A percentile compares a stretch with the other conserved stretches of the same genome.
These are phyloP conservation scores for Melolontha melolontha DNA, from an alignment of 2,888 invertebrate genomes.

Conservation along the genomic window DNA sequence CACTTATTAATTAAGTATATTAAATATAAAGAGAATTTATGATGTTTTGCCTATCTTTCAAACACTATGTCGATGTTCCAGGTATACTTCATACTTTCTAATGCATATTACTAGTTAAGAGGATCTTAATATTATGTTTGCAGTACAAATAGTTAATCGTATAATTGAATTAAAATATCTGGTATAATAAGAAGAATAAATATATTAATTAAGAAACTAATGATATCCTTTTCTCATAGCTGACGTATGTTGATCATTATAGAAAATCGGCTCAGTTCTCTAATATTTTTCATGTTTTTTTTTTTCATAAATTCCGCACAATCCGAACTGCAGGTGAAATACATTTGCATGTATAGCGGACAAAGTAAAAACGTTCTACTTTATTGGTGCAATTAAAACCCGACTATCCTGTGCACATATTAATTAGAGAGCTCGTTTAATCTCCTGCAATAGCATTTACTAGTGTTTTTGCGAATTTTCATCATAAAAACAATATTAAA, in stretches of 20 bases:
- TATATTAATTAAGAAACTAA: conserved; percentile 17
- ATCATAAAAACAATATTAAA: conserved; percentile 33
- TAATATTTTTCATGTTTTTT: conserved; percentile 3
- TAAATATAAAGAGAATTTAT: no score
- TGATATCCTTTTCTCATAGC: conserved; percentile 5
- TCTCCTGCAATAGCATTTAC: conserved; percentile 21
- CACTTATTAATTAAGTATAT: no score
- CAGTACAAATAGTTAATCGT: background rate
- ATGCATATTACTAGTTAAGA: no score
- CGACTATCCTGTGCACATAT: conserved; percentile 29
- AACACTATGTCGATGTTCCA: no score
- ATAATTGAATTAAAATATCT: conserved; percentile 22
- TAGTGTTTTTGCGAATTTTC: conserved; percentile 21
- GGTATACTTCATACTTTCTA: no score
- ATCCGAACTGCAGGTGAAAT: conserved; percentile 8
- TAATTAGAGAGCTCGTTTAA: conserved; percentile 32
- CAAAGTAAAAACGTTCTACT: conserved; percentile 26
- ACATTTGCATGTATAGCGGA: background rate
- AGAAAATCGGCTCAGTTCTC: conserved; percentile 12
- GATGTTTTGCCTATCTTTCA: no score
- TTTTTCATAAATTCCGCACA: conserved; percentile 14
- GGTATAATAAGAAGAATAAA: background rate
- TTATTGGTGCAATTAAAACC: conserved; percentile 28
- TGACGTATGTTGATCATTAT: conserved; percentile 3
- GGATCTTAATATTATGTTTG: no score